Evolutionary conservation across 2,113 vertebrate genomes (phyloP), one percentile per base, ranked within the genome.

Genomic region (Apistogramma diplotaenia): DNA sequence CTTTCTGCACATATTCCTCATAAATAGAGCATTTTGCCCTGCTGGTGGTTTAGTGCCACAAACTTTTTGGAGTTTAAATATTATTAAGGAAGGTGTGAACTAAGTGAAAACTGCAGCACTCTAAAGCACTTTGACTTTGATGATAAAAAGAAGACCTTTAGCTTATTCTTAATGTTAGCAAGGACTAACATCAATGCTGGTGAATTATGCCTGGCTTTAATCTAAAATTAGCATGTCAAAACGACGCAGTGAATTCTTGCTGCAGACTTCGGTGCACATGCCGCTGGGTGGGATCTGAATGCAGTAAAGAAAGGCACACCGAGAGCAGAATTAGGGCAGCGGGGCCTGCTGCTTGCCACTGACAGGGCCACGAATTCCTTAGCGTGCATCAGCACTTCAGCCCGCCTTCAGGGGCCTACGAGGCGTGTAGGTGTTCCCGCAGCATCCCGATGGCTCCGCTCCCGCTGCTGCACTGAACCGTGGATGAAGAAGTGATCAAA

Each of bases 301-400:
- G 86, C 74, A 73, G 62, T 7, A 57, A 61, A 53, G 60, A 55
- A 35, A 58, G 21, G 49, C 67, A 35, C 61, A 16, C 46, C 53
- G 81, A 6, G 74, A 73, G 81, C 62, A 79, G 61, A 80, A 80
- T 46, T 10, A 29, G 79, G 80, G 75, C 78, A 82, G 78, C 72
- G 73, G 85, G 92, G 90, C 93, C 92, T 89, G 86, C 92, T 89
- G 86, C 76, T 59, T 82, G 87, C 76, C 65, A 46, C 73, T 79
- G 62, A 77, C 86, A 88, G 82, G 89, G 89, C 85, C 89, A 86
- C 74, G 72, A 60, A 91, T 91, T 92, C 86, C 89, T 91, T 6
- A 86, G 91, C 90, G 84, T 87, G 90, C 91, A 93, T 91, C 92
- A 91, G 91, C 90, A 90, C 92, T 89, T 90, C 89, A 87, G 84